Evolutionary conservation across 1,140 invertebrate species (phyloP), one percentile per base, ranked within the genome.

Genomic region (Amyelois transitella): DNA sequence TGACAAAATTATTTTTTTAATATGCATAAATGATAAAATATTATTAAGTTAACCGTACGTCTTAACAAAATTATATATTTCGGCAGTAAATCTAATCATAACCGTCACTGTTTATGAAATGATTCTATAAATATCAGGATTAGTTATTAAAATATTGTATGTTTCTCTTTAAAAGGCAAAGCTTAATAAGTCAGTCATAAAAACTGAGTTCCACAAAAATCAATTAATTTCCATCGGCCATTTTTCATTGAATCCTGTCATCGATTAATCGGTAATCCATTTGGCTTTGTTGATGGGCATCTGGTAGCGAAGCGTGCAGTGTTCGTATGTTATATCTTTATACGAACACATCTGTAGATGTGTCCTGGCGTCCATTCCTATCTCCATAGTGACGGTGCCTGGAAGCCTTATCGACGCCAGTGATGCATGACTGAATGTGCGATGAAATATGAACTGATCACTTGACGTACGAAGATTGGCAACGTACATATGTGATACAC

Each of bases 391-490:
- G 53, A 47, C 54, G 18, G 25, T 47, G 12, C 32, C 22, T 55
- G 43, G 32, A 44, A 25, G 51, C 55, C 52, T 55, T 62, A 62
- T 62, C 55, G 49, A 47, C 60, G 20, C 18, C 25, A 62, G 43
- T 63, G 61, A 58, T 45, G 44, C 56, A 56, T 56, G 50, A 44
- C 24, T 43, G 53, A 54, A 48, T 53, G 61, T 28, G 18, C 55
- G 55, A 52, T 62, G 55, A 52, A 62, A 58, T 53, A 59, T 63
- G 56, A 63, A 62, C 28, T 57, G 55, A 54, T 62, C 45, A 58
- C 50, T 56, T 50, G 51, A 45, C 32, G 32, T 38, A 38, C 6
- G 32, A 38, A 38, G 32, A 38, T 38, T n/a, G 32, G 8, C 1
- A 28, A 28, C 7, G 12, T 8, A 38, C 17, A 14, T 6, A 10